Conservation (phyloP, 2,888 invertebrate genomes). For the Taphrorychus bicolor region DNA sequence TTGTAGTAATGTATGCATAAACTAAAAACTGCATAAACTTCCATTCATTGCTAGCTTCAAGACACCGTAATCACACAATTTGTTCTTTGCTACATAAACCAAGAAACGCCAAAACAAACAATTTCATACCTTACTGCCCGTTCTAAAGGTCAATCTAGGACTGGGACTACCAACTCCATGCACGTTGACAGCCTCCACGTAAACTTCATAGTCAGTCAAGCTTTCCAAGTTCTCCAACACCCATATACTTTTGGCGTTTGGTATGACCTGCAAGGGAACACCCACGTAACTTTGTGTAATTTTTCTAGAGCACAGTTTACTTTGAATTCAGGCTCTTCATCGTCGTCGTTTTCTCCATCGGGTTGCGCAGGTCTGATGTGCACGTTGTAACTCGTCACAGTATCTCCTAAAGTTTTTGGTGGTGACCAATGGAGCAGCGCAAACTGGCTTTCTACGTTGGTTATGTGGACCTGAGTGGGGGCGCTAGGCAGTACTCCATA, state of each 20-base stretch:
- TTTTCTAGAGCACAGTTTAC: constrained; percentile 18
- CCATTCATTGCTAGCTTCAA: too few relatives aligned
- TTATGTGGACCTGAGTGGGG: constrained; percentile 73
- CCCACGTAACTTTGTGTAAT: too few relatives aligned
- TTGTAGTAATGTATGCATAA: too few relatives aligned
- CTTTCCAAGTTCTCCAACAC: constrained; percentile 77
- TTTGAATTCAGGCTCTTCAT: constrained; percentile 56
- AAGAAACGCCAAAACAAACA: too few relatives aligned
- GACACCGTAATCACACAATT: too few relatives aligned
- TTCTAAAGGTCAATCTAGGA: constrained; percentile 77
- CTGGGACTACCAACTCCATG: constrained; percentile 82
- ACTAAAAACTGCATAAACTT: too few relatives aligned
- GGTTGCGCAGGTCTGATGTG: constrained; percentile 56
- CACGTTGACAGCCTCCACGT: constrained; percentile 78
- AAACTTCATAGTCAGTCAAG: constrained; percentile 81
- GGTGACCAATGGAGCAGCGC: constrained; percentile 81
- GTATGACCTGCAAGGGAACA: constrained; percentile 41
- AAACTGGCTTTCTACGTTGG: constrained; percentile 77
- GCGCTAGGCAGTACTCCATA: constrained; percentile 83
- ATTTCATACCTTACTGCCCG: constrained; percentile 70
- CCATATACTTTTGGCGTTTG: constrained; percentile 70
- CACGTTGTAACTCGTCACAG: constrained; percentile 65
- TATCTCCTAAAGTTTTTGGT: constrained; percentile 74
- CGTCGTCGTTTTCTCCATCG: constrained; percentile 51
- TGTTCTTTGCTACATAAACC: too few relatives aligned